A percentile compares a stretch with the other conserved stretches of the same genome.
phyloP scores from a whole-genome alignment of 1,140 invertebrate genomes.

The Amyelois transitella region DNA sequence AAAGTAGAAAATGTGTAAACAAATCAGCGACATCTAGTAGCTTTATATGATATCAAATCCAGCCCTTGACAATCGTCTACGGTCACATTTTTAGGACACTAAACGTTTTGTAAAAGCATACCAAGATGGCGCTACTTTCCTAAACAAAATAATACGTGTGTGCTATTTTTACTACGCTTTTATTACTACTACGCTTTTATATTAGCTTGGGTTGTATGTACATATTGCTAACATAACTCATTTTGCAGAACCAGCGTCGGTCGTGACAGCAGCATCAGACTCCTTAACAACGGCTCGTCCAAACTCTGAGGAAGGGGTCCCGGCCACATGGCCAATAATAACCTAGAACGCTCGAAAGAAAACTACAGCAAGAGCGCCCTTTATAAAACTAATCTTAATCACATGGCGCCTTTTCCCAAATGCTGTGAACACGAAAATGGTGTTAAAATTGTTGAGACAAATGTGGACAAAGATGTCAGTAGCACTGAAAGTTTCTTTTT shows the following conservation, averaged over 20 bases:
- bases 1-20: background rate
- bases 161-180: background rate
- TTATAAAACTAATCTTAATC: constrained; percentile 35
- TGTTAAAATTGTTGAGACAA: constrained; percentile 29
- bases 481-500: constrained; percentile 53
- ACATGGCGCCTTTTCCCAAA: constrained; percentile 46
- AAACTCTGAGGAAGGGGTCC: constrained; percentile 51
- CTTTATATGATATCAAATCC: background rate
- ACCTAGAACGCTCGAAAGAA: constrained; percentile 40
- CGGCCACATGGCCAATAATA: constrained; percentile 44
- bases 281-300: constrained; percentile 55
- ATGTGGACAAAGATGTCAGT: constrained; percentile 33
- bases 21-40: background rate
- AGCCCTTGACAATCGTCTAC: background rate
- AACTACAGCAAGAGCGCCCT: constrained; percentile 48
- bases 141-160: background rate
- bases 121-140: too few species aligned
- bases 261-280: constrained; percentile 57
- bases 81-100: too few species aligned
- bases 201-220: too few species aligned
- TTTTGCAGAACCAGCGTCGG: constrained; percentile 50
- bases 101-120: too few species aligned
- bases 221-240: background rate
- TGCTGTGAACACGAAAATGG: constrained; percentile 55
- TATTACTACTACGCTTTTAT: too few species aligned